Conservation (phyloP, 2,888 invertebrate species). For the Lymantria dispar region DNA sequence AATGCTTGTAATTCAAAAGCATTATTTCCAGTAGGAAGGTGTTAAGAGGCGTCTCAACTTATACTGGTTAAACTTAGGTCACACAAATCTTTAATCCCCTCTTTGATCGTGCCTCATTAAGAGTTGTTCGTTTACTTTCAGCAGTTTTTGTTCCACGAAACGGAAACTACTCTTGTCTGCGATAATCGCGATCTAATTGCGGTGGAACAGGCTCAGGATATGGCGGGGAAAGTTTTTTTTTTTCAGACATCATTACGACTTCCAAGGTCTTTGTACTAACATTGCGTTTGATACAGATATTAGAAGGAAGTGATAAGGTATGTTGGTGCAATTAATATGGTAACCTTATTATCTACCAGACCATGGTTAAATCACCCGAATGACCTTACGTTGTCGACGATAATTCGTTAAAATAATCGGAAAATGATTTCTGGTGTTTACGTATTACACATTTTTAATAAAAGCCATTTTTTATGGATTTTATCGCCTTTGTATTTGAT, state of each 20-base stretch:
- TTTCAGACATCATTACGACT: slow-evolving; percentile 45
- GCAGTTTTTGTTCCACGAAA: background rate
- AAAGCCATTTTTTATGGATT: too few species aligned
- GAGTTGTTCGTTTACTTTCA: background rate
- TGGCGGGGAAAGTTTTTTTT: slow-evolving; percentile 19
- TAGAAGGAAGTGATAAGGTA: slow-evolving; percentile 10
- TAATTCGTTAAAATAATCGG: too few species aligned
- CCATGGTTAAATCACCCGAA: background rate
- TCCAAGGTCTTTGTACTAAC: slow-evolving; percentile 16
- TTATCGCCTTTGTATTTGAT: too few species aligned
- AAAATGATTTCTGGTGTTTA: too few species aligned
- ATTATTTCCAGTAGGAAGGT: too few species aligned
- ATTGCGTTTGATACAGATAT: slow-evolving; percentile 10
- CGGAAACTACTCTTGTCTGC: slow-evolving; percentile 9
- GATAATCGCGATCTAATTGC: slow-evolving; percentile 31
- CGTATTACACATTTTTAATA: too few species aligned
- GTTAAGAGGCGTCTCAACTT: background rate
- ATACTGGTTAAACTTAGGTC: background rate
- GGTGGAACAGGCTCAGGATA: slow-evolving; percentile 13
- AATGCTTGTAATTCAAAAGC: too few species aligned
- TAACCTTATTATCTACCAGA: background rate
- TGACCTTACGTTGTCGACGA: too few species aligned
- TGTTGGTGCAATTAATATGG: background rate
- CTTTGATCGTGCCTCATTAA: background rate
- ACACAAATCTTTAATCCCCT: background rate